Evolutionary conservation across 2,888 invertebrate species (phyloP).

Genomic region (Dorcus parallelipipedus): DNA sequence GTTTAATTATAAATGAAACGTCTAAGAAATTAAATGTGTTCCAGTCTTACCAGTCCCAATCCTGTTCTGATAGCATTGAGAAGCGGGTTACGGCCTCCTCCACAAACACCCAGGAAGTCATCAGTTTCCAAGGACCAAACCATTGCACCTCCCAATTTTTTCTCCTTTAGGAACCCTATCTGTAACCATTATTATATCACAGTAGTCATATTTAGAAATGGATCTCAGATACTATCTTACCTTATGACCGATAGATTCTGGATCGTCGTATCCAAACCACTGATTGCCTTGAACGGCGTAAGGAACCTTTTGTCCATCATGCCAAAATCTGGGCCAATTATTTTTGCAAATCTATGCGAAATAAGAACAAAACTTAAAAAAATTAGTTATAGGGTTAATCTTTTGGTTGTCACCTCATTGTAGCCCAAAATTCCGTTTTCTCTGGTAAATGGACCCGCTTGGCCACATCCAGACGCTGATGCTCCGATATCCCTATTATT

Average conservation of each 20-base stretch:
- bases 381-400: no score
- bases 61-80: slow-evolving; percentile 51
- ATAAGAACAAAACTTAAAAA: slow-evolving; percentile 28
- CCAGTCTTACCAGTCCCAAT: no score
- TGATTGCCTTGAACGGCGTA: slow-evolving; percentile 43
- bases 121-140: slow-evolving; percentile 80
- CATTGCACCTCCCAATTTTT: slow-evolving; percentile 62
- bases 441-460: slow-evolving; percentile 61
- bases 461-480: slow-evolving; percentile 56
- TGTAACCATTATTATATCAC: no score
- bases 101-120: slow-evolving; percentile 65
- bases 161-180: neutral
- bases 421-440: slow-evolving; percentile 65
- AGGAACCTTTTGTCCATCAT: slow-evolving; percentile 44
- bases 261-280: slow-evolving; percentile 46
- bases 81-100: slow-evolving; percentile 55
- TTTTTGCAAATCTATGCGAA: slow-evolving; percentile 34
- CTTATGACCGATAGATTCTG: slow-evolving; percentile 40
- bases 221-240: slow-evolving; percentile 23
- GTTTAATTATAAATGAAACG: no score
- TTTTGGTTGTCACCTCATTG: slow-evolving; percentile 56
- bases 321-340: slow-evolving; percentile 34
- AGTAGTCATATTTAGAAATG: no score
- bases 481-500: slow-evolving; percentile 54
- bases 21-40: no score